Base-by-base conservation (phyloP, 2,888 invertebrate species). In the Hyppa rectilinea region DNA sequence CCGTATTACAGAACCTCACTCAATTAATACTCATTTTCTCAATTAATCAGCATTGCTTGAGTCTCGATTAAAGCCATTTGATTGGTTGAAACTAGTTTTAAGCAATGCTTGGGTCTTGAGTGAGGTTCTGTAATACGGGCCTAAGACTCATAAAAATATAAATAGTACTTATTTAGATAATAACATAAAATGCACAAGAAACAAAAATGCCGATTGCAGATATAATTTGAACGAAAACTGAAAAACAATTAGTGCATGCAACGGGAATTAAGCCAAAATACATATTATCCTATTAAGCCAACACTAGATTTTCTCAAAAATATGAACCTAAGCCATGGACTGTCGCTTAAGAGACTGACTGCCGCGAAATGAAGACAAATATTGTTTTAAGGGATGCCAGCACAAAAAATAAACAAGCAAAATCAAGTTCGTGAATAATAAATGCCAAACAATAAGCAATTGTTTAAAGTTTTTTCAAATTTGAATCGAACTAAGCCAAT, bases 381-480 rank as follows among this genome's bases (percentile, higher is more conserved):
- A 52, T 50, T 31, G 14, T 38, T 60, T 38, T 36, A 36, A 59
- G n/a, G 38, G 67, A 80, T 50, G 14, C 50, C 49, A 49, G 9
- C 10, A 52, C 31, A 56, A 56, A 55, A 68, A 65, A 70, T 52
- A 47, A 26, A 75, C 26, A 43, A 56, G 50, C 55, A 70, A 81
- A 66, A 58, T 36, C 23, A 50, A 75, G 47, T 52, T 52, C 9
- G 26, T 56, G 29, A 75, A 78, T 75, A 75, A 78, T 75, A 65
- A 53, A 68, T 17, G 60, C 38, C 75, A 31, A 75, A 75, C 20
- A 47, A 63, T 63, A 69, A 81, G 12, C n/a, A 34, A 66, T 53
- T 62, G 55, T 26, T 14, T 34, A 29, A 34, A 59, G 31, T 65
- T 60, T 29, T n/a, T 26, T 9, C 17, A 26, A 64, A 40, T 45